Evolutionary conservation across 2,113 vertebrate species (phyloP), one percentile per base, ranked within the genome.

Genomic region (Scalopus aquaticus): DNA sequence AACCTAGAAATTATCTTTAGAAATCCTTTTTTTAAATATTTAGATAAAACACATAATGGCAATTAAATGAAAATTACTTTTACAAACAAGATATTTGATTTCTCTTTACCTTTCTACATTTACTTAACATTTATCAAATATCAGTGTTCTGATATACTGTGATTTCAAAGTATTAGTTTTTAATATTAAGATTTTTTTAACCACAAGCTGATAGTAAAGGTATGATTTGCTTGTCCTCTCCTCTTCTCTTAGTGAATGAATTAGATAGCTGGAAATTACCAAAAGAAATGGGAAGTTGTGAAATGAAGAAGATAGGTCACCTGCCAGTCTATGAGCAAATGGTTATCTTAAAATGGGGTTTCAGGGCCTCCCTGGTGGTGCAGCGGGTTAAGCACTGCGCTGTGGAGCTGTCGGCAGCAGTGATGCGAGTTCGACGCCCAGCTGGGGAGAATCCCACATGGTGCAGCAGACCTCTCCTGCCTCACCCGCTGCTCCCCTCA

Each of bases 31-130:
- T 30, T 49, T 42, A 44, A 51, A 51, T 8, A 16, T 26, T 64
- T 72, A 62, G 12, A 26, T 65, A 4, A 24, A 65, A 9, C 77
- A 88, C 46, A 44, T 88, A 90, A 58, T 78, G 10, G 35, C 42
- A 4, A 65, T 39, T 15, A 85, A 89, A 64, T 78, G 22, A 64
- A 91, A 95, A 73, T 62, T 42, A 65, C 28, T 17, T 78, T 51
- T 91, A 58, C 9, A 91, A n/a, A 22, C 74, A 42, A 93, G 73
- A 94, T 44, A 35, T 49, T 15, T 30, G 39, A 67, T 44, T 78
- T 88, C 28, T n/a, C 11, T 65, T 92, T 56, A 32, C 2, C 19
- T 91, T 89, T 67, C 60, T 65, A 6, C 8, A 67, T 69, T 79
- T 60, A 72, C 26, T 56, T 83, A 32, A 20, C 65, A n/a, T 60